These are phyloP conservation scores for Napeogenes sylphis DNA, from an alignment of 2,888 invertebrate species.

Conservation along the genomic window DNA sequence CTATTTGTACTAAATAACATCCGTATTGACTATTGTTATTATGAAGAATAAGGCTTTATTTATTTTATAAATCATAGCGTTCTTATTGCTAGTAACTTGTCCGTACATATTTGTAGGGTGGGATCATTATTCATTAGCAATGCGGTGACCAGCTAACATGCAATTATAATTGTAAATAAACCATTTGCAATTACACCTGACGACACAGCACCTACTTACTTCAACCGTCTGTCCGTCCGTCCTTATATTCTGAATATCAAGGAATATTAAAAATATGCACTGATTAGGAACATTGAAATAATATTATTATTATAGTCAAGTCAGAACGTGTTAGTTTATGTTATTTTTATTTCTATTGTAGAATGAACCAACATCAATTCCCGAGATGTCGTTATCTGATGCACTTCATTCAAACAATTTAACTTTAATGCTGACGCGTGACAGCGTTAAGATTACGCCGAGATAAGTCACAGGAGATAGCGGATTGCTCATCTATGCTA, in stretches of 20 bases:
- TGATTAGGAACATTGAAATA: too few relatives aligned
- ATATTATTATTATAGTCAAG: background rate
- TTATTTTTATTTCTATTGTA: background rate
- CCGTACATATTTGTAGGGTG: too few relatives aligned
- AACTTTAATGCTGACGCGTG: slow-evolving; percentile 58
- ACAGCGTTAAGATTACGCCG: slow-evolving; percentile 38
- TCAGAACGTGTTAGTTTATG: background rate
- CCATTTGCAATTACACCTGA: too few relatives aligned
- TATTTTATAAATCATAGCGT: too few relatives aligned
- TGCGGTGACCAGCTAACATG: background rate
- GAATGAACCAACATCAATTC: slow-evolving; percentile 9
- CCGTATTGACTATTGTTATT: too few relatives aligned
- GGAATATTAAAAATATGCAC: too few relatives aligned
- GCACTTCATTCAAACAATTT: slow-evolving; percentile 67
- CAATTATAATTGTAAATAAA: slow-evolving; percentile 4
- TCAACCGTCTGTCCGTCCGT: too few relatives aligned
- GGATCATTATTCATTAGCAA: background rate
- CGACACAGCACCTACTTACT: too few relatives aligned
- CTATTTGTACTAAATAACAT: too few relatives aligned
- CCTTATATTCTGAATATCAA: too few relatives aligned
- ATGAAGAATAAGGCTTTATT: too few relatives aligned
- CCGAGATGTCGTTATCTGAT: slow-evolving; percentile 39
- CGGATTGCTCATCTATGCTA: slow-evolving; percentile 10
- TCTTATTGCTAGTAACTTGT: too few relatives aligned
- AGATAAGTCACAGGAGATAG: slow-evolving; percentile 36